Percentiles rank a stretch among this genome's conserved stretches.
Evolutionary conservation across 2,113 vertebrate species (phyloP).

Genomic region (Sorex fumeus): DNA sequence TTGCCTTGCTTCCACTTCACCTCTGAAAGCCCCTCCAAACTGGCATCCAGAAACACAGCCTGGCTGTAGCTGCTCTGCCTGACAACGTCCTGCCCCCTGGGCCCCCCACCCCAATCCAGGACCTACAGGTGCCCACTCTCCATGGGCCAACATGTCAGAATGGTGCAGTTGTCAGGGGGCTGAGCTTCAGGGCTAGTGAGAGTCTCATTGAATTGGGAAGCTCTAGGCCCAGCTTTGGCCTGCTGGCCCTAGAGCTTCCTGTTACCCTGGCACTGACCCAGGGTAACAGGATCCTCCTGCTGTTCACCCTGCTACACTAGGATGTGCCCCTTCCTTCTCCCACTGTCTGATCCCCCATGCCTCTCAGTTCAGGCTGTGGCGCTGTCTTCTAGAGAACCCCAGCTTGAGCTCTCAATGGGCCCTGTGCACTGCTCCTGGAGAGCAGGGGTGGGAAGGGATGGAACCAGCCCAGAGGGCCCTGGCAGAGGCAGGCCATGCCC

Average conservation of each 20-base stretch:
- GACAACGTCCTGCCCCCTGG: background rate
- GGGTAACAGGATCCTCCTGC: no score
- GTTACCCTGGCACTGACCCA: background rate
- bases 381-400: background rate
- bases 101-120: background rate
- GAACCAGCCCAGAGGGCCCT: background rate
- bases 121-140: background rate
- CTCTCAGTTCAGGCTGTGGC: background rate
- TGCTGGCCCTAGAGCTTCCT: background rate
- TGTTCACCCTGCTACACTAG: rapidly evolving
- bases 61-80: rapidly evolving
- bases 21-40: conserved; percentile 10
- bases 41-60: background rate
- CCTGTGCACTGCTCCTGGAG: background rate
- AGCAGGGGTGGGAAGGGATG: background rate
- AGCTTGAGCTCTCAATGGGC: background rate
- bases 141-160: background rate
- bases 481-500: no score
- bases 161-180: background rate
- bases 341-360: background rate
- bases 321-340: background rate
- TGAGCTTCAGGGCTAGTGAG: background rate
- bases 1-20: background rate
- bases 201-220: no score
- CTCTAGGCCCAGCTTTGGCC: no score